These are phyloP conservation scores for Crotalus helleri DNA, from an alignment of 2,113 vertebrate species.

Conservation along the genomic window DNA sequence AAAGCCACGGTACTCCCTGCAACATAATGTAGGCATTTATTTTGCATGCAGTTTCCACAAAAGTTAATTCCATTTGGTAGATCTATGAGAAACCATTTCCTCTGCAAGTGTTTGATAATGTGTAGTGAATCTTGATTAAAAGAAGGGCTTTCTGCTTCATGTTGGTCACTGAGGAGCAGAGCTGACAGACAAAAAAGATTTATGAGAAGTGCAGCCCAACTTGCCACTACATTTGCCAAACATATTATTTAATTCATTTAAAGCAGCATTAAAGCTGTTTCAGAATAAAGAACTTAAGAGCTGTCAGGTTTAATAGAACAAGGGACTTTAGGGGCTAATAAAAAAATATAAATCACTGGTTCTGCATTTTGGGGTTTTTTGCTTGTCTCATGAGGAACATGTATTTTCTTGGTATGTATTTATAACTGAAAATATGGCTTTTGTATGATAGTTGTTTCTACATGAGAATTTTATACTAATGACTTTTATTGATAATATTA, in stretches of 20 bases:
- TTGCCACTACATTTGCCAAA: neutral
- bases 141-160: neutral
- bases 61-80: neutral
- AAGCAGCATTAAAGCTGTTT: neutral
- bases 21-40: neutral
- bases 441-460: neutral
- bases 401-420: neutral
- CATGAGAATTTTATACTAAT: neutral
- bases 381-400: neutral
- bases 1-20: neutral
- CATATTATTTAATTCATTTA: neutral
- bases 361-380: neutral
- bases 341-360: neutral
- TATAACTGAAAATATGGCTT: conserved; percentile 21
- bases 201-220: neutral
- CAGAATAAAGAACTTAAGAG: conserved; percentile 25
- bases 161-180: neutral
- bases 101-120: neutral
- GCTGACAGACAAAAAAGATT: neutral
- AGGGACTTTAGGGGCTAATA: conserved; percentile 12
- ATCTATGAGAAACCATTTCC: neutral
- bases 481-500: conserved; percentile 20
- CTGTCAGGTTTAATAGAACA: neutral
- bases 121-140: neutral
- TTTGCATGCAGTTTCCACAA: neutral